phyloP scores from a whole-genome alignment of 2,113 vertebrate genomes.

The Bujurquina vittata region DNA sequence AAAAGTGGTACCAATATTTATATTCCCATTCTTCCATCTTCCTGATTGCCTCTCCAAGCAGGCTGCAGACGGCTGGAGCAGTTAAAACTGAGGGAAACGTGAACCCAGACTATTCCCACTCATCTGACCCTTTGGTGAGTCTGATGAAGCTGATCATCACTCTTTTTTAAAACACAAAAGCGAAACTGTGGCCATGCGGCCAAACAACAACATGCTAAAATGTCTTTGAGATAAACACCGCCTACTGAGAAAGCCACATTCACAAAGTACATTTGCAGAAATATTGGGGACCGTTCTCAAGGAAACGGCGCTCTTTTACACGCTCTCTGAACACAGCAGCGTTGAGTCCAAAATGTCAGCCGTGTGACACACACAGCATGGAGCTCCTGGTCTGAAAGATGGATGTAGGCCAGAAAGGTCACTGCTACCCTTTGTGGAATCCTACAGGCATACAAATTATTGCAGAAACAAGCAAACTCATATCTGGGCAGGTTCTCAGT shows the following conservation, averaged over 20 bases:
- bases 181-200: neutral
- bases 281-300: too few species aligned
- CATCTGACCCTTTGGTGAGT: neutral
- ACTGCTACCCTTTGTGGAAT: rapidly evolving
- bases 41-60: neutral
- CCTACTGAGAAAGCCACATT: too few species aligned
- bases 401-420: neutral
- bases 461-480: too few species aligned
- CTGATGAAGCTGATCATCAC: neutral
- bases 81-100: neutral
- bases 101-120: neutral
- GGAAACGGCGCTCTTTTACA: too few species aligned
- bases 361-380: neutral
- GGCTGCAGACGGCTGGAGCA: neutral
- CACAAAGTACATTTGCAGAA: too few species aligned
- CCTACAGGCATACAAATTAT: neutral
- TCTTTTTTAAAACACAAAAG: neutral
- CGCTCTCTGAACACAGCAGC: neutral
- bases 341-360: neutral
- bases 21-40: neutral
- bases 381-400: neutral
- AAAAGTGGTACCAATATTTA: too few species aligned
- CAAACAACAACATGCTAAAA: neutral
- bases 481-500: too few species aligned
- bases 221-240: neutral